Evolutionary conservation across 2,888 invertebrate species (phyloP), one percentile per base, ranked within the genome.

Genomic region (Pogonocherus hispidulus): DNA sequence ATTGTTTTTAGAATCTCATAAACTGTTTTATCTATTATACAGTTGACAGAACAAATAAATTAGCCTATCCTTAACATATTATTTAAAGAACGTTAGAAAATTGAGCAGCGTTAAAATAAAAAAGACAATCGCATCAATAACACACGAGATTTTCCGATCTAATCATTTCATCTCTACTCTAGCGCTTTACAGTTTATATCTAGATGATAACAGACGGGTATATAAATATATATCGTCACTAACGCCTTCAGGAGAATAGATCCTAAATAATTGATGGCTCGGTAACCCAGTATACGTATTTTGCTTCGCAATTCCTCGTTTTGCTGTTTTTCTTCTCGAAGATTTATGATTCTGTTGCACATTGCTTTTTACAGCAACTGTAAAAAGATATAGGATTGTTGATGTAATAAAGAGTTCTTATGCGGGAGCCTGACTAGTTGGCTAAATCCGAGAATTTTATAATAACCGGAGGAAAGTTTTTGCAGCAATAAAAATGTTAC

Each of bases 241-340:
- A 76, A 72, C 76, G 67, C 75, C 67, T 71, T 69, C 66, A 63
- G 52, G 70, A 72, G 73, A 78, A 76, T 75, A 63, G 73, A 65
- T 71, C 69, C 78, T 76, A 78, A 78, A 78, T 78, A 79, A 78
- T 77, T 79, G 77, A 78, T 78, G 70, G 76, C 74, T 62, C 54
- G 55, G 75, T 76, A 78, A 76, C 76, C 75, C 78, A 78, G 76
- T 63, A 75, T 74, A 72, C 76, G 74, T 76, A n/a, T 74, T 78
- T 71, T 70, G 70, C 68, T 66, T 67, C 63, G 70, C 66, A 63
- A 70, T 47, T 64, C 62, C 59, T 46, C 27, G 64, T 71, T 70
- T 63, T 70, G 67, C 73, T 72, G 71, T 74, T 75, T 70, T 72
- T 75, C 67, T 41, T 22, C 22, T 41, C 18, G n/a, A 52, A 63